Conservation (phyloP, 2,888 invertebrate species). For the Drosophila paramelanica region DNA sequence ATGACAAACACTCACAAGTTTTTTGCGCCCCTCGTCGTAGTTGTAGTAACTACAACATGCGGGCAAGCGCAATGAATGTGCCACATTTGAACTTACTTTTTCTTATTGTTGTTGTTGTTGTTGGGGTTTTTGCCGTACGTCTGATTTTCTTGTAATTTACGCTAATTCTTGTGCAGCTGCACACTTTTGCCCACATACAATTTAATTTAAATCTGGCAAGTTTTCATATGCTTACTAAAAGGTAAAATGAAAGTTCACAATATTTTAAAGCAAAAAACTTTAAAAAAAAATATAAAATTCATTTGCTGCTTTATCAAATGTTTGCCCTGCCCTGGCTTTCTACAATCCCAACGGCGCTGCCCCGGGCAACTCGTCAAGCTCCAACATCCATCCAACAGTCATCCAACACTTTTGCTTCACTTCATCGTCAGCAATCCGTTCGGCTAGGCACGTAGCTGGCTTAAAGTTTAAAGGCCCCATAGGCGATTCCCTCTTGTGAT, state of each 20-base stretch:
- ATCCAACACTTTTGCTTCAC: slow-evolving; percentile 23
- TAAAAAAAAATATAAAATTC: background rate
- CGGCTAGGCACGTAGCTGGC: slow-evolving; percentile 37
- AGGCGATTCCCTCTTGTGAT: slow-evolving; percentile 1
- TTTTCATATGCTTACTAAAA: background rate
- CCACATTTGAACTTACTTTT: slow-evolving; percentile 26
- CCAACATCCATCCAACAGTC: slow-evolving; percentile 1
- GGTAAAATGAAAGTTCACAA: background rate
- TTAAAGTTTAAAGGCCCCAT: slow-evolving; percentile 21
- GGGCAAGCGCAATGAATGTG: slow-evolving; percentile 35
- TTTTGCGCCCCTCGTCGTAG: slow-evolving; percentile 41
- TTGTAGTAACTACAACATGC: slow-evolving; percentile 42
- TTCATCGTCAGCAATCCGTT: slow-evolving; percentile 15
- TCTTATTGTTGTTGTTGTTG: slow-evolving; percentile 13
- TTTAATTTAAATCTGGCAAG: background rate
- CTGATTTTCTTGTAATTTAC: slow-evolving; percentile 65
- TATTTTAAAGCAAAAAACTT: slow-evolving; percentile 6
- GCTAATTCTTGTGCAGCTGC: slow-evolving; percentile 56
- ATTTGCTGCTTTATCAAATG: slow-evolving; percentile 11
- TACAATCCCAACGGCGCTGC: background rate
- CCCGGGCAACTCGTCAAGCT: background rate
- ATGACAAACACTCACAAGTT: slow-evolving; percentile 79
- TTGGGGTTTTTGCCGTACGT: slow-evolving; percentile 8
- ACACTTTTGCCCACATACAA: background rate
- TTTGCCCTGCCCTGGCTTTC: slow-evolving; percentile 4